phyloP scores from a whole-genome alignment of 2,888 invertebrate genomes.

The Bellardia bayeri region DNA sequence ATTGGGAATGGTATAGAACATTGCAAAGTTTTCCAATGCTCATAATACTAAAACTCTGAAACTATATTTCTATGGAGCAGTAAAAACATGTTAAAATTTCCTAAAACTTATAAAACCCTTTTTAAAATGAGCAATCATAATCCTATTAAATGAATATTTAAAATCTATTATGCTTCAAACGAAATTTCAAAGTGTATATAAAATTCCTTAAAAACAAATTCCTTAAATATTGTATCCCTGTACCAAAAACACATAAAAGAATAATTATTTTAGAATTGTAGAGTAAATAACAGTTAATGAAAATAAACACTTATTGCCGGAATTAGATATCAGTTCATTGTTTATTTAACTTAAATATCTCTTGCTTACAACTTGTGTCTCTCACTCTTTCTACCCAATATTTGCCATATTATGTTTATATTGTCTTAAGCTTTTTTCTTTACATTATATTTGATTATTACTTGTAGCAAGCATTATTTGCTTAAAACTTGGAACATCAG shows the following conservation, averaged over 20 bases:
- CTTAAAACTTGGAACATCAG: slow-evolving; percentile 13
- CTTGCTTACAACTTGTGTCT: background rate
- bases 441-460: background rate
- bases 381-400: background rate
- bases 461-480: slow-evolving; percentile 9
- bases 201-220: background rate
- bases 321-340: slow-evolving; percentile 37
- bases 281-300: slow-evolving; percentile 32
- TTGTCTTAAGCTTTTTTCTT: slow-evolving; percentile 10
- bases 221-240: background rate
- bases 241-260: background rate
- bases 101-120: too few species aligned
- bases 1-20: too few species aligned
- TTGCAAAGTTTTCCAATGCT: too few species aligned
- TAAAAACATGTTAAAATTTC: too few species aligned
- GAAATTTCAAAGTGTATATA: too few species aligned
- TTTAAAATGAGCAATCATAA: too few species aligned
- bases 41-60: too few species aligned
- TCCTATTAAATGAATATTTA: too few species aligned
- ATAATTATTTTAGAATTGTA: slow-evolving; percentile 1
- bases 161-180: too few species aligned
- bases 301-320: slow-evolving; percentile 49
- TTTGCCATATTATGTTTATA: slow-evolving; percentile 7
- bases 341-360: slow-evolving; percentile 15
- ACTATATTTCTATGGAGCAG: too few species aligned